Conservation (phyloP, 2,113 vertebrate genomes). For the Lonchura striata region DNA sequence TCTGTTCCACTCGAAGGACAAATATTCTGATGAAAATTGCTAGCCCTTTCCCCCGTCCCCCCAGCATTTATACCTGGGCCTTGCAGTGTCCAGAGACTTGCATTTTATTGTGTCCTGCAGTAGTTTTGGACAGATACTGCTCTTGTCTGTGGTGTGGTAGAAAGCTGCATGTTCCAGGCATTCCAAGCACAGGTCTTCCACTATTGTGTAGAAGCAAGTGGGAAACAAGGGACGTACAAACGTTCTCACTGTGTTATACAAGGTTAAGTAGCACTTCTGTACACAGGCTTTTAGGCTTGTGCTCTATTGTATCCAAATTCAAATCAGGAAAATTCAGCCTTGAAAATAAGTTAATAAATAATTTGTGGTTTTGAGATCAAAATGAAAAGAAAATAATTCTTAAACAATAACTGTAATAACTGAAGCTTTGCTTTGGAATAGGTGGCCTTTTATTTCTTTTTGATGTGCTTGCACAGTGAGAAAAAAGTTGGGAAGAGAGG, state of each 20-base stretch:
- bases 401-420: background rate
- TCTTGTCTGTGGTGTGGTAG: background rate
- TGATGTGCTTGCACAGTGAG: background rate
- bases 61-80: background rate
- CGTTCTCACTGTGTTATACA: background rate
- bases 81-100: background rate
- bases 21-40: background rate
- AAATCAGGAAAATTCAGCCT: background rate
- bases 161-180: background rate
- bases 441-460: background rate
- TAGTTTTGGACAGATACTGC: background rate
- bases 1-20: background rate
- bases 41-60: accelerated
- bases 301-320: background rate
- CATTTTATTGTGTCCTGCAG: background rate
- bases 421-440: background rate
- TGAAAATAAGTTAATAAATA: background rate
- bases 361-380: background rate
- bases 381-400: background rate
- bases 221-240: background rate
- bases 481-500: background rate
- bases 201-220: background rate
- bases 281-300: background rate
- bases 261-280: background rate
- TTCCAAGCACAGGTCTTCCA: background rate